Percentiles rank a stretch among this genome's conserved stretches.
Evolutionary conservation across 2,113 vertebrate genomes (phyloP).

Genomic region (Ptyas mucosa): DNA sequence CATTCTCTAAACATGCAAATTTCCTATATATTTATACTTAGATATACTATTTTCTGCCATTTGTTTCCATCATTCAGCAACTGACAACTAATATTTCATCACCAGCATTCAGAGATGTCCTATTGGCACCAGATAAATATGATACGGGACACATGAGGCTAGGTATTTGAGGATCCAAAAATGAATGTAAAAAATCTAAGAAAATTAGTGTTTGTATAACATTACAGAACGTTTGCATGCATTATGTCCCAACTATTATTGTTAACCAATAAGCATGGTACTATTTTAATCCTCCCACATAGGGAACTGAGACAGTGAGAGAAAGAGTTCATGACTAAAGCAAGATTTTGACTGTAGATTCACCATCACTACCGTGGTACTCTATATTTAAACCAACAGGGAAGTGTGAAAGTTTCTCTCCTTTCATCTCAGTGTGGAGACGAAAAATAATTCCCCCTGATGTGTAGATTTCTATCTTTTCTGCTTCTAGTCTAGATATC

Average conservation of each 20-base stretch:
- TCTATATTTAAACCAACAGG: neutral
- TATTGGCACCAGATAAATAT: neutral
- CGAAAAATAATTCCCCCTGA: neutral
- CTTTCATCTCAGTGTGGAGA: neutral
- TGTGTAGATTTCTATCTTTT: no score
- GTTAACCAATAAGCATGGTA: neutral
- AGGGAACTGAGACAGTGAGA: neutral
- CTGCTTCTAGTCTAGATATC: neutral
- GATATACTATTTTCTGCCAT: neutral
- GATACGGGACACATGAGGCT: neutral
- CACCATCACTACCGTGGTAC: neutral
- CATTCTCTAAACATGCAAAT: neutral
- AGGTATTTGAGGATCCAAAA: neutral
- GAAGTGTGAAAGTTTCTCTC: neutral
- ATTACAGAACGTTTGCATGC: neutral
- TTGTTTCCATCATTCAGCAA: neutral
- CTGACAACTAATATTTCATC: neutral
- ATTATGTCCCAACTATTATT: neutral
- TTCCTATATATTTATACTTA: neutral
- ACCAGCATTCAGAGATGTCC: neutral
- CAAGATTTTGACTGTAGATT: neutral
- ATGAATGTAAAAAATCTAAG: neutral
- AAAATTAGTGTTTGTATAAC: neutral
- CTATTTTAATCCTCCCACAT: no score
- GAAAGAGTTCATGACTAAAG: neutral